These are phyloP conservation scores for Nomada flava DNA, from an alignment of 2,888 invertebrate genomes.

Conservation along the genomic window DNA sequence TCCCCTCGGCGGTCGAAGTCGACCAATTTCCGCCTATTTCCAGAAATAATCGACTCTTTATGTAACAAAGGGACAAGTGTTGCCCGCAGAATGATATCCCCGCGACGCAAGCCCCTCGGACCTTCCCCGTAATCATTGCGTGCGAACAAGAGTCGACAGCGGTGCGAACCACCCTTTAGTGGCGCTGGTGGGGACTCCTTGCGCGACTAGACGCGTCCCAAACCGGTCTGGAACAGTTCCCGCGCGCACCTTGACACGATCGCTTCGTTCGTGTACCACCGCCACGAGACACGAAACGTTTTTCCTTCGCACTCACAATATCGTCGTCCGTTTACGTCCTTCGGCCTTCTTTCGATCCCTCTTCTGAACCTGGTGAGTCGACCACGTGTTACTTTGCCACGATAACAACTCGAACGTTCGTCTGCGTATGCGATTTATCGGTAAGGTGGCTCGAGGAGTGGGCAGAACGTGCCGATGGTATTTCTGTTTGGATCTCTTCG, in stretches of 20 bases:
- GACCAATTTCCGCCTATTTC: not conserved
- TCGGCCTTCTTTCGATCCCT: too few relatives aligned
- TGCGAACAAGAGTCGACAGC: conserved; percentile 11
- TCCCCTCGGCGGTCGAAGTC: too few relatives aligned
- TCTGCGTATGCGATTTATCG: too few relatives aligned
- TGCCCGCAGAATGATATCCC: not conserved
- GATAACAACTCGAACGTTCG: too few relatives aligned
- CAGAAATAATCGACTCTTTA: not conserved
- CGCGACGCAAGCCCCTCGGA: not conserved
- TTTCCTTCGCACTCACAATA: too few relatives aligned
- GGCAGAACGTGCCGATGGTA: too few relatives aligned
- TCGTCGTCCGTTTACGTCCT: too few relatives aligned
- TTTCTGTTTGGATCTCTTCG: too few relatives aligned
- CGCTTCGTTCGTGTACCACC: conserved; percentile 13
- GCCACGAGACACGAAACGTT: not conserved
- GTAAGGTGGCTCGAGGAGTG: too few relatives aligned
- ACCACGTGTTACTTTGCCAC: too few relatives aligned
- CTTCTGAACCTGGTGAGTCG: too few relatives aligned
- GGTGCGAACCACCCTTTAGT: conserved; percentile 21
- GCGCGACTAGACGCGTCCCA: conserved; percentile 36
- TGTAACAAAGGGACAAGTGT: not conserved
- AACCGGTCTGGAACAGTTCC: conserved; percentile 60
- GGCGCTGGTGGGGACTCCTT: conserved; percentile 26
- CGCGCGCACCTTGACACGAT: conserved; percentile 65
- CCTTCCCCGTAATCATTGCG: not conserved